Conservation (phyloP, 2,113 vertebrate genomes). For the Chroicocephalus ridibundus region DNA sequence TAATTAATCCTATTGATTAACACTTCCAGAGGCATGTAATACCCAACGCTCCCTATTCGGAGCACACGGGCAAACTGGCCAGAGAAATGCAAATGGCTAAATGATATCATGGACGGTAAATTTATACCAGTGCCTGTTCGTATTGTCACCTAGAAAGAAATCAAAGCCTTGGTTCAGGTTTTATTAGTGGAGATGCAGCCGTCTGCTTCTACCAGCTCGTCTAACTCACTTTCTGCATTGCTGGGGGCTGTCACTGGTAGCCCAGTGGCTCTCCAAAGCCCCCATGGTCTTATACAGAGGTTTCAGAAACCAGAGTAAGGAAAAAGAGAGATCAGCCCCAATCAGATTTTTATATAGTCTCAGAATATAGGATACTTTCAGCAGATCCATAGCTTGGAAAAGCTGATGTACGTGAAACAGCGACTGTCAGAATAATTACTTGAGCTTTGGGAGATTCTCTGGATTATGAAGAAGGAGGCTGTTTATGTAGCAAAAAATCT, state of each 20-base stretch:
- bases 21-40: background rate
- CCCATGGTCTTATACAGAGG: background rate
- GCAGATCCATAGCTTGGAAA: background rate
- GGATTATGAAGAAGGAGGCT: background rate
- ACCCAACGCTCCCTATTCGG: fast-evolving
- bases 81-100: background rate
- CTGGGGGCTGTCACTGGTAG: background rate
- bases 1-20: conserved; percentile 50
- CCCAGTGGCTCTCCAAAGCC: background rate
- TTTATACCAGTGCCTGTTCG: background rate
- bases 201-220: background rate
- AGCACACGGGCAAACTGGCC: background rate
- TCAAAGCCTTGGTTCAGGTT: background rate
- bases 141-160: background rate
- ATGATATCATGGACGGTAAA: background rate
- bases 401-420: background rate
- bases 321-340: background rate
- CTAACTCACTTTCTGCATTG: fast-evolving
- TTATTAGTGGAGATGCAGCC: background rate
- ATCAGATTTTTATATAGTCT: background rate
- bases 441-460: background rate
- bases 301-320: background rate
- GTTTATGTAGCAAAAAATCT: background rate
- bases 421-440: background rate
- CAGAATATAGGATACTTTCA: background rate